These are phyloP conservation scores for Eulemur albifrons DNA, from an alignment of 2,797 vertebrate genomes.

Conservation along the genomic window DNA sequence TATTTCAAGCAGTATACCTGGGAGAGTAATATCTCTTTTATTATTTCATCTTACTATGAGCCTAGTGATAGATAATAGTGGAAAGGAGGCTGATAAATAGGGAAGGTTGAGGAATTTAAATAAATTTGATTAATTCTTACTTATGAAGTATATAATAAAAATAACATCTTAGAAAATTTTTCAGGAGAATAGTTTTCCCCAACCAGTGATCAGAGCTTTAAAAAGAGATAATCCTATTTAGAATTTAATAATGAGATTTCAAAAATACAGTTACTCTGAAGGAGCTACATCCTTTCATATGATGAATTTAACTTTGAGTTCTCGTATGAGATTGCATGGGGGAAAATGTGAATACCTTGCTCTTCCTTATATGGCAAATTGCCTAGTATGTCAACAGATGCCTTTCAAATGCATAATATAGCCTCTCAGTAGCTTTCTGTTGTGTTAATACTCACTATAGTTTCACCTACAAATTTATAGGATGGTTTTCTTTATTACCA, in stretches of 20 bases:
- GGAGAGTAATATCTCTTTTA: neutral
- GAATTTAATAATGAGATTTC: neutral
- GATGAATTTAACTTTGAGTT: neutral
- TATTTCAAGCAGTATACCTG: neutral
- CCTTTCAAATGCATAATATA: neutral
- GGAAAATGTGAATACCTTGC: neutral
- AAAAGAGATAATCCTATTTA: neutral
- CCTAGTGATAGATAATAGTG: neutral
- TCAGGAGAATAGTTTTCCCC: neutral
- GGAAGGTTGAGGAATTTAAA: neutral
- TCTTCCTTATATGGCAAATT: neutral
- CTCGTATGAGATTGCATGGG: neutral
- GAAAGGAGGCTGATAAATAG: neutral
- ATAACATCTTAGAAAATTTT: neutral
- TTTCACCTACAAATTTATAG: neutral
- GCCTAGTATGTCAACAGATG: neutral
- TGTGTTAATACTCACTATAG: neutral
- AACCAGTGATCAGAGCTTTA: neutral
- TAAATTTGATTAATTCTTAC: neutral
- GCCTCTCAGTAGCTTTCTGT: neutral
- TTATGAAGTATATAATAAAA: neutral
- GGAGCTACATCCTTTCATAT: neutral
- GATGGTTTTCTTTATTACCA: neutral
- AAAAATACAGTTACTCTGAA: neutral
- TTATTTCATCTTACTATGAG: neutral